Percentiles rank a stretch among this genome's conserved stretches.
Evolutionary conservation across 2,113 vertebrate genomes (phyloP).

Genomic region (Tyto alba): DNA sequence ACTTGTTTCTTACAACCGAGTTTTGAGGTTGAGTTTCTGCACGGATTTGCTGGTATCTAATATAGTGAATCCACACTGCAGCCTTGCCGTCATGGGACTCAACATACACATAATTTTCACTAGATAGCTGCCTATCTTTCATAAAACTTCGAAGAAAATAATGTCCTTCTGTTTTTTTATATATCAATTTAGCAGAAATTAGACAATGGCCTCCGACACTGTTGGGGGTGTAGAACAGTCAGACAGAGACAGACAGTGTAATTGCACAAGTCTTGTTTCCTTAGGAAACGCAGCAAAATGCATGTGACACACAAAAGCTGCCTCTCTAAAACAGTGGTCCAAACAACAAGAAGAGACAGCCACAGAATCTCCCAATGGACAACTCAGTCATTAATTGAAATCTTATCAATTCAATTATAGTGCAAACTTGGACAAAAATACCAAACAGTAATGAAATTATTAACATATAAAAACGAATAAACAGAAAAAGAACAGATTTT

Average conservation of each 20-base stretch:
- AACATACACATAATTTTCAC: background rate
- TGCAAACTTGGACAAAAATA: background rate
- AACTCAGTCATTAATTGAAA: background rate
- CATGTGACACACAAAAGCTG: background rate
- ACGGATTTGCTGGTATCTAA: background rate
- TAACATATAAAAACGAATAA: background rate
- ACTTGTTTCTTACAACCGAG: background rate
- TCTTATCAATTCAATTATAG: background rate
- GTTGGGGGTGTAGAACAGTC: background rate
- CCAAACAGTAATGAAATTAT: background rate
- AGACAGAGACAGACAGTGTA: background rate
- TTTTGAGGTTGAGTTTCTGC: background rate
- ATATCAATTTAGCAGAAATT: background rate
- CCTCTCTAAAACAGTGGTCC: conserved; percentile 3
- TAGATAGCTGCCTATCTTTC: background rate
- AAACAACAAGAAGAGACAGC: conserved; percentile 20
- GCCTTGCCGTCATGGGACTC: background rate
- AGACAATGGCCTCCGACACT: background rate
- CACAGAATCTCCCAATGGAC: background rate
- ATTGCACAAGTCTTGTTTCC: background rate
- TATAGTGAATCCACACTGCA: background rate
- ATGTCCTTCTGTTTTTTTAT: background rate
- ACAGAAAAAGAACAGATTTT: background rate
- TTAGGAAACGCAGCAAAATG: background rate
- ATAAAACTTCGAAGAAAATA: background rate